These are phyloP conservation scores for Lindbergichthys nudifrons DNA, from an alignment of 2,797 vertebrate genomes.

Conservation along the genomic window DNA sequence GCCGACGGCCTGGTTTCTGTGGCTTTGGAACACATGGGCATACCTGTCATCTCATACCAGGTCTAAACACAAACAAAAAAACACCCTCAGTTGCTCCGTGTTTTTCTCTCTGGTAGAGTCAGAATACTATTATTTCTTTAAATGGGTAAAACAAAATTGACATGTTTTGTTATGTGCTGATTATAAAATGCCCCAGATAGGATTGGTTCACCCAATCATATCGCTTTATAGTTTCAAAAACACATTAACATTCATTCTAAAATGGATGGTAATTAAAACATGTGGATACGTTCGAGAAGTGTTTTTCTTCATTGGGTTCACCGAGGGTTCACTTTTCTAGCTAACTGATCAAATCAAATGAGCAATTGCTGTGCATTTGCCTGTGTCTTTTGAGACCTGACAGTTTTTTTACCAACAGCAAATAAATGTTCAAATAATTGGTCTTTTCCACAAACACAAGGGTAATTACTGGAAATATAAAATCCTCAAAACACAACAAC, in stretches of 20 bases:
- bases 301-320: constrained; percentile 35
- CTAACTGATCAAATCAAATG: constrained; percentile 35
- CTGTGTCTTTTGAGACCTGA: constrained; percentile 21
- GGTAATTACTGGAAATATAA: constrained; percentile 6
- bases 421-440: constrained; percentile 26
- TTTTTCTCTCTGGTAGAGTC: constrained; percentile 8
- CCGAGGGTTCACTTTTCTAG: constrained; percentile 16
- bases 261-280: constrained; percentile 23
- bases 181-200: constrained; percentile 3
- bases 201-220: constrained; percentile 29
- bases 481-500: constrained; percentile 21
- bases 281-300: background rate
- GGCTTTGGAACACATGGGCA: constrained; percentile 55
- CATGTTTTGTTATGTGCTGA: constrained; percentile 10
- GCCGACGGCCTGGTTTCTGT: constrained; percentile 60
- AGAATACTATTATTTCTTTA: background rate
- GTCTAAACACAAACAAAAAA: constrained; percentile 39
- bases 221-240: constrained; percentile 9
- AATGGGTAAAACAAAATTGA: background rate
- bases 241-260: constrained; percentile 1
- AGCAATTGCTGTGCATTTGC: background rate
- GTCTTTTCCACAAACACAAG: constrained; percentile 8
- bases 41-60: constrained; percentile 62
- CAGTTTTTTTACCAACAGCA: background rate
- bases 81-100: constrained; percentile 15